These are phyloP conservation scores for Perithous albicinctus DNA, from an alignment of 2,888 invertebrate genomes.

Conservation along the genomic window DNA sequence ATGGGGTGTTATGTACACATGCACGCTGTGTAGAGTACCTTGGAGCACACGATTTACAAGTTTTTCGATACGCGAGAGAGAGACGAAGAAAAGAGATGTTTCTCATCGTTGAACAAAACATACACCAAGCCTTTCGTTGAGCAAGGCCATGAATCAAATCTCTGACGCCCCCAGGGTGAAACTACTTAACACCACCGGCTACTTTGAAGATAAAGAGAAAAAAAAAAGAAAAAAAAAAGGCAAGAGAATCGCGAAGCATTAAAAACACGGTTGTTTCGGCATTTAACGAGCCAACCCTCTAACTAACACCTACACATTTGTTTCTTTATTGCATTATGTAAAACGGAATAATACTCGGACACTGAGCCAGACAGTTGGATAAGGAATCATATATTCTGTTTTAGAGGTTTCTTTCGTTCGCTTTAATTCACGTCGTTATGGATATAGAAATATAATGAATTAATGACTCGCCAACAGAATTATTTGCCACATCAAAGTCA, in stretches of 20 bases:
- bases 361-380: background rate
- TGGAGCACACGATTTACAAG: conserved; percentile 31
- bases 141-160: conserved; percentile 51
- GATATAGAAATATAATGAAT: background rate
- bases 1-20: conserved; percentile 12
- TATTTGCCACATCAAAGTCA: no score
- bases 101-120: conserved; percentile 3
- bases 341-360: background rate
- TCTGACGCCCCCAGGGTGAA: conserved; percentile 14
- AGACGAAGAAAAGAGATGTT: conserved; percentile 22
- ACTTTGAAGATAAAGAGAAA: conserved; percentile 19
- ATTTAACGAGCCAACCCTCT: conserved; percentile 3
- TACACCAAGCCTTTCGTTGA: conserved; percentile 6
- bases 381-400: background rate
- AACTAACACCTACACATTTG: background rate
- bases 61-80: conserved; percentile 30
- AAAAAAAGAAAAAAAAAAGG: background rate
- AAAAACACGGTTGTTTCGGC: background rate
- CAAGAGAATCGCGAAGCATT: conserved; percentile 2
- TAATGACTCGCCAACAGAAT: no score
- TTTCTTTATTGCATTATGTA: background rate
- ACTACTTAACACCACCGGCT: conserved; percentile 43
- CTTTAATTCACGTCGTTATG: background rate
- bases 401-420: background rate
- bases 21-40: background rate